Conservation (phyloP, 2,888 invertebrate genomes). For the Dimorphilus gyrociliatus region DNA sequence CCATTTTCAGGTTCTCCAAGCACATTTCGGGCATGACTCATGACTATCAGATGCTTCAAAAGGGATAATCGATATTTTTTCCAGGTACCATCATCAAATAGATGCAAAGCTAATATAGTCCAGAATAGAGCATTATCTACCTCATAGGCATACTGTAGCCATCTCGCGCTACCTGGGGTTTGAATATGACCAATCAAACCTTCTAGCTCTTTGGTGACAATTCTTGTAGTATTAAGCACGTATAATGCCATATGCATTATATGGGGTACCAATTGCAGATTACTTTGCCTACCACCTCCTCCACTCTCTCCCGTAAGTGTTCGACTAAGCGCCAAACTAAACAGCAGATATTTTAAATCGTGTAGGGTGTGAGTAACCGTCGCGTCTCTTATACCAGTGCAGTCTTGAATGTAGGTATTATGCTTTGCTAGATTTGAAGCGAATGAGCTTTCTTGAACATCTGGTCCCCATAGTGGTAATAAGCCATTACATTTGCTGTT, state of each 20-base stretch:
- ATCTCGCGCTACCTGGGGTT: conserved; percentile 39
- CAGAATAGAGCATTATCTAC: conserved; percentile 77
- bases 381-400: conserved; percentile 38
- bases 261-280: conserved; percentile 89
- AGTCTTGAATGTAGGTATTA: conserved; percentile 40
- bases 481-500: conserved; percentile 93
- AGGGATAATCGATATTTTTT: conserved; percentile 50
- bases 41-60: conserved; percentile 56
- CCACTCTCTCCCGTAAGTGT: conserved; percentile 95
- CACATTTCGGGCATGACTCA: conserved; percentile 58
- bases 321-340: conserved; percentile 78
- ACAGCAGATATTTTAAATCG: conserved; percentile 71
- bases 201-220: conserved; percentile 52
- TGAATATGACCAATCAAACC: conserved; percentile 55
- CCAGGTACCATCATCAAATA: conserved; percentile 65
- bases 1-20: too few species aligned
- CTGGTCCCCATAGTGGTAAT: conserved; percentile 84
- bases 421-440: conserved; percentile 73
- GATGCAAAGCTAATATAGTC: conserved; percentile 58
- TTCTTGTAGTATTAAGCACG: conserved; percentile 47
- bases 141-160: conserved; percentile 65
- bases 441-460: conserved; percentile 41
- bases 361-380: conserved; percentile 54
- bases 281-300: conserved; percentile 74
- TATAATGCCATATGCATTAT: conserved; percentile 84